phyloP scores from a whole-genome alignment of 2,888 invertebrate species.

The Cenopis cana region DNA sequence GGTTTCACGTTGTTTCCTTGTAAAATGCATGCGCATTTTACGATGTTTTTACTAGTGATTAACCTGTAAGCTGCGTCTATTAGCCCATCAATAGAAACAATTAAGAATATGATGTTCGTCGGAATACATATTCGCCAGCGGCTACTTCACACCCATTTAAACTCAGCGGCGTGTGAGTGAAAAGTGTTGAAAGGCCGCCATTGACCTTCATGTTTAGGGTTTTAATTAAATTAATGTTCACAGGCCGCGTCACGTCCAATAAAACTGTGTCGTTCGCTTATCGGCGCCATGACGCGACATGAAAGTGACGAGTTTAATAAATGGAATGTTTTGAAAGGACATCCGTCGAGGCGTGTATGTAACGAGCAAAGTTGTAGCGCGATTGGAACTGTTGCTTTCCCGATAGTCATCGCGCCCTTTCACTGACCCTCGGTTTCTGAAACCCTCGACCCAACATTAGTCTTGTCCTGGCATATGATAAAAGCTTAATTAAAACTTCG shows the following conservation, averaged over 20 bases:
- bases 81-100: too few species aligned
- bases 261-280: slow-evolving; percentile 31
- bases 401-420: slow-evolving; percentile 78
- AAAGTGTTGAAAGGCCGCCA: neutral
- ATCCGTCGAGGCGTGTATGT: slow-evolving; percentile 64
- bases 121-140: too few species aligned
- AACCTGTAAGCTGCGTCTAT: too few species aligned
- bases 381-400: slow-evolving; percentile 72
- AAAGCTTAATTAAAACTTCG: slow-evolving; percentile 77
- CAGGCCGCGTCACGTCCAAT: slow-evolving; percentile 24
- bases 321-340: slow-evolving; percentile 69
- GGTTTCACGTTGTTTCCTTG: too few species aligned
- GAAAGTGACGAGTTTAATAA: slow-evolving; percentile 58
- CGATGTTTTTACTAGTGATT: too few species aligned
- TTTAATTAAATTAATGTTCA: slow-evolving; percentile 32
- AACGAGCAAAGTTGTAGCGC: slow-evolving; percentile 74
- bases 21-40: too few species aligned
- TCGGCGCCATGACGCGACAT: slow-evolving; percentile 51
- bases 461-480: slow-evolving; percentile 63
- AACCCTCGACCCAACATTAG: slow-evolving; percentile 62
- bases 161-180: neutral
- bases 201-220: slow-evolving; percentile 8
- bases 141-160: neutral
- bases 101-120: too few species aligned
- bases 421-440: slow-evolving; percentile 60